Base-by-base conservation (phyloP, 2,113 vertebrate species). In the Dicaeum eximium region DNA sequence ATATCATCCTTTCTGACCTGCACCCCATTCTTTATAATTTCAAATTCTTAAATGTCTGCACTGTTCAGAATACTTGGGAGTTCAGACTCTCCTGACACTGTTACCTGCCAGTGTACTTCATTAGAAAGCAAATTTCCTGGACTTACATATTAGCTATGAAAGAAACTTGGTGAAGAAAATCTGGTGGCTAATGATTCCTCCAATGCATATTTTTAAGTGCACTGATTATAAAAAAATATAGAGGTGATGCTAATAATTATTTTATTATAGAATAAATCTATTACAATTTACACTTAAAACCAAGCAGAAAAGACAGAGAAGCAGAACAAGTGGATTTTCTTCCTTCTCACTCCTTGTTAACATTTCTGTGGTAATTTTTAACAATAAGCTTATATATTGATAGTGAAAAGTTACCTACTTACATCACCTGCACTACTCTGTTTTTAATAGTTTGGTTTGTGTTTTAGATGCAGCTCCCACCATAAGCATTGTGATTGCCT, bases 111-210 rank as follows among this genome's bases (percentile, higher is more conserved):
- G 23, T n/a, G 45, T 79, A 54, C 44, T 94, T 80, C 57, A 64
- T 38, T 70, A 97, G 90, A 96, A 90, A 94, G 80, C 16, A 85
- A 56, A 92, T 80, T 61, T 80, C n/a, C 40, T 90, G 86, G 90
- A 91, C 80, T 92, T 89, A 70, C 5, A 5, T 56, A 87, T 74
- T 78, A 95, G 64, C 31, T 95, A 65, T 44, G 31, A 77, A 92
- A 80, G 33, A 91, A 81, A 53, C 62, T 35, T 69, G 23, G 23
- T 47, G 18, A 47, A 38, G 50, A 56, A 64, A 64, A 80, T 93
- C 79, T 67, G 19, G 37, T 92, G 44, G 48, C 33, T 91, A 84
- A 88, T 57, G 61, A 86, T 23, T 58, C 45, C 19, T 86, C 48
- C 53, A 65, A 35, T 78, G 53, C 31, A 57, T 78, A 53, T 54